Base-by-base conservation (phyloP, 2,888 invertebrate genomes). In the Cheilosia vernalis region DNA sequence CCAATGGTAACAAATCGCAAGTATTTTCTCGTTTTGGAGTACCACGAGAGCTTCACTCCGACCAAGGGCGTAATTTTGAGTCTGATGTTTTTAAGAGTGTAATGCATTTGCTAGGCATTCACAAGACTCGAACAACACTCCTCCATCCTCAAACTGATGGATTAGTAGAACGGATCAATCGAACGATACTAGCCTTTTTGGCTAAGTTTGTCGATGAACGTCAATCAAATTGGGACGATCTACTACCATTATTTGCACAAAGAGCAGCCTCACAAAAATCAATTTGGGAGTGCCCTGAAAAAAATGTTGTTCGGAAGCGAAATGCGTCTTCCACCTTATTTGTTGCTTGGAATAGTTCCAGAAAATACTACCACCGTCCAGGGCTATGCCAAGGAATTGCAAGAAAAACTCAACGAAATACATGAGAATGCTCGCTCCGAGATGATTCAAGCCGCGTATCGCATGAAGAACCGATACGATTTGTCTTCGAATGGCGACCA, bases 41-140 rank as follows among this genome's bases (percentile, higher is more conserved):
- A 33, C 61, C 44, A 17, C 42, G 42, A n/a, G 61, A 44, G 7
- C 17, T 61, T 5, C 61, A 61, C 27, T 61, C 61, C 9, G 61
- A 61, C 15, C 44, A 61, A 6, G 44, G 61, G 9, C 56, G 56
- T n/a, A n/a, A n/a, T n/a, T n/a, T n/a, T n/a, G n/a, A n/a, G n/a
- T n/a, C n/a, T n/a, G n/a, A n/a, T n/a, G n/a, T n/a, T n/a, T n/a
- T n/a, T n/a, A n/a, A n/a, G n/a, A n/a, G n/a, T n/a, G n/a, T n/a
- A n/a, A n/a, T n/a, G n/a, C n/a, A n/a, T n/a, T n/a, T n/a, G n/a
- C n/a, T n/a, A n/a, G n/a, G n/a, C n/a, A n/a, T n/a, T n/a, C n/a
- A n/a, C n/a, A n/a, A n/a, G n/a, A 56, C 21, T 5, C 21, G 24
- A 24, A 24, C 24, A 24, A 24, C 24, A 24, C 24, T 5, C 24